A percentile compares a stretch with the other conserved stretches of the same genome.
Conservation (phyloP, 2,113 vertebrate genomes). For the Brevimyrus niger region DNA sequence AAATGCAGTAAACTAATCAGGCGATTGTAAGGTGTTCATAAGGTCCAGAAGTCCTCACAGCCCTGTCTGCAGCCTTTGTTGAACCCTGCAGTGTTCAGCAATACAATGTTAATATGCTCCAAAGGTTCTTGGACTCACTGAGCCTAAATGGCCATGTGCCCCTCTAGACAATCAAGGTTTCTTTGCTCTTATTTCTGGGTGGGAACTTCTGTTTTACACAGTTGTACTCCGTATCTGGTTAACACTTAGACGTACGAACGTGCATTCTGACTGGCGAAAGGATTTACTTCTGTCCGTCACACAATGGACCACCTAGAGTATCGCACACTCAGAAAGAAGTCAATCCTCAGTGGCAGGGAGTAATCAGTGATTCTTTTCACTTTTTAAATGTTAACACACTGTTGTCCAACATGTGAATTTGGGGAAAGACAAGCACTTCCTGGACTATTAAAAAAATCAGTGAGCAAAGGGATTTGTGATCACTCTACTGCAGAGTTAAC, state of each 20-base stretch:
- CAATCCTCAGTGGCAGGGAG: neutral
- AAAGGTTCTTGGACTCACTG: neutral
- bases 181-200: neutral
- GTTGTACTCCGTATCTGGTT: neutral
- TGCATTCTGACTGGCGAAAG: constrained; percentile 33
- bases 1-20: neutral
- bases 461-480: neutral
- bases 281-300: neutral
- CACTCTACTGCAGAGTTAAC: neutral
- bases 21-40: neutral
- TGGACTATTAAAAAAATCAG: neutral
- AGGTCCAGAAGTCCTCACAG: neutral
- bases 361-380: neutral
- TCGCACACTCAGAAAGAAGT: neutral
- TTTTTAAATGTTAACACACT: neutral
- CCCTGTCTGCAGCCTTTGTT: neutral
- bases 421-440: neutral
- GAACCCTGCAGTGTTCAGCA: neutral
- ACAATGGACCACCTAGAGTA: neutral
- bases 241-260: neutral
- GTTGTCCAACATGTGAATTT: neutral
- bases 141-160: neutral
- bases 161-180: neutral
- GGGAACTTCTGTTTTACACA: neutral
- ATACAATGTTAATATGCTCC: neutral